These are phyloP conservation scores for Oncorhynchus gorbuscha DNA, from an alignment of 2,113 vertebrate species.

Conservation along the genomic window DNA sequence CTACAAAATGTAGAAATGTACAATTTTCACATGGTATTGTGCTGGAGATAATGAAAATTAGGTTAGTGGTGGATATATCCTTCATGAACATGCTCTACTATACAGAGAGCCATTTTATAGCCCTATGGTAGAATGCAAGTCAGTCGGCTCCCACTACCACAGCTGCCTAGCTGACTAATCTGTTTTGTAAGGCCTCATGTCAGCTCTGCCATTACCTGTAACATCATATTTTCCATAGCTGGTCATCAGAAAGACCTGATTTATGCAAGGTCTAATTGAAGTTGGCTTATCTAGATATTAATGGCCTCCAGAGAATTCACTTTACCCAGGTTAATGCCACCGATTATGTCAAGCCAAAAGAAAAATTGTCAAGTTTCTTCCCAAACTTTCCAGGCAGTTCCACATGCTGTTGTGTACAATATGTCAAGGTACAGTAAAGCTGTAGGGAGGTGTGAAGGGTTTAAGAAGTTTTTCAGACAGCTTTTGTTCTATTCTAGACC, in stretches of 20 bases:
- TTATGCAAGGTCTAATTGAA: constrained; percentile 42
- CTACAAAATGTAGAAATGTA: too few relatives aligned
- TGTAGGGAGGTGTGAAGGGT: constrained; percentile 1
- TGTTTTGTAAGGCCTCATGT: constrained; percentile 19
- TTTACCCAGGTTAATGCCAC: constrained; percentile 6
- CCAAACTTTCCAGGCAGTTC: background rate
- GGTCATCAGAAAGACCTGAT: constrained; percentile 25
- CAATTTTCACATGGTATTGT: background rate
- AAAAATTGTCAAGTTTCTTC: constrained; percentile 12
- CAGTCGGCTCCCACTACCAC: background rate
- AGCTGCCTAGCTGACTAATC: constrained; percentile 35
- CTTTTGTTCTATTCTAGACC: background rate
- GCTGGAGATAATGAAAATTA: constrained; percentile 21
- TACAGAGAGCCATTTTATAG: constrained; percentile 28
- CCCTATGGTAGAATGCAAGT: constrained; percentile 5
- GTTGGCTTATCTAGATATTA: constrained; percentile 45
- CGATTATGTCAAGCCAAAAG: background rate
- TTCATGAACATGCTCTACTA: background rate
- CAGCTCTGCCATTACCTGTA: constrained; percentile 37
- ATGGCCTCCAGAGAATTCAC: constrained; percentile 20
- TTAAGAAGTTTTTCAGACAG: background rate
- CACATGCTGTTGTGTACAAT: background rate
- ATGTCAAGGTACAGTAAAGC: background rate
- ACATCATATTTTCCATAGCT: constrained; percentile 32
- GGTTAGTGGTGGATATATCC: background rate